phyloP scores from a whole-genome alignment of 2,113 vertebrate species.

The Microcebus ravelobensis region DNA sequence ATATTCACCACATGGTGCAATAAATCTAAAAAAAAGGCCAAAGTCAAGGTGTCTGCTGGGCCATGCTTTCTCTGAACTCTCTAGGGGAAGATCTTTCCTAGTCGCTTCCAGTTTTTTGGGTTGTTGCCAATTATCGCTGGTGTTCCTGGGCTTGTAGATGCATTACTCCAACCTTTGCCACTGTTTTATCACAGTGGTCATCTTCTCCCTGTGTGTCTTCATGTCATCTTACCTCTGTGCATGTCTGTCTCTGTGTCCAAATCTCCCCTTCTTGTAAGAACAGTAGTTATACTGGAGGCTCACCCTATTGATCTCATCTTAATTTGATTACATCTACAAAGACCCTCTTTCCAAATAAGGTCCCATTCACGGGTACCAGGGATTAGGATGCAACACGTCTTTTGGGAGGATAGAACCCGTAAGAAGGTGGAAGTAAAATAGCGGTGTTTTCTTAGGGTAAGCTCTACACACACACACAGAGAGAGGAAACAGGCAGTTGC shows the following conservation, averaged over 20 bases:
- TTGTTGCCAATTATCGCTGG: neutral
- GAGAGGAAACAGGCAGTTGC: neutral
- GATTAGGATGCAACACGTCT: neutral
- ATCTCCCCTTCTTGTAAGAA: neutral
- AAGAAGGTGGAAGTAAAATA: neutral
- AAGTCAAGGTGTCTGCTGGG: too few relatives aligned
- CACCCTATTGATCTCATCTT: neutral
- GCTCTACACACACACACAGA: too few relatives aligned
- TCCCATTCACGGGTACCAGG: neutral
- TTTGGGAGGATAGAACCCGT: neutral
- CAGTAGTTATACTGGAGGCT: neutral
- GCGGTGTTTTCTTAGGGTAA: neutral
- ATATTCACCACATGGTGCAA: neutral
- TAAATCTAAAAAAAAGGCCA: neutral
- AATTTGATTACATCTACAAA: neutral
- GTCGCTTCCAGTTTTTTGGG: too few relatives aligned
- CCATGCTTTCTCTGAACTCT: neutral
- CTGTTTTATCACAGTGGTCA: neutral
- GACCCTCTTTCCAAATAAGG: neutral
- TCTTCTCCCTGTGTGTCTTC: neutral
- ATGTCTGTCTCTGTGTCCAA: neutral
- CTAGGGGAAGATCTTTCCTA: neutral
- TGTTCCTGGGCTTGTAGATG: neutral
- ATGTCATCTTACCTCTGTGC: neutral
- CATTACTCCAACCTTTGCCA: neutral